Evolutionary conservation across 2,113 vertebrate genomes (phyloP).

Genomic region (Oncorhynchus nerka): DNA sequence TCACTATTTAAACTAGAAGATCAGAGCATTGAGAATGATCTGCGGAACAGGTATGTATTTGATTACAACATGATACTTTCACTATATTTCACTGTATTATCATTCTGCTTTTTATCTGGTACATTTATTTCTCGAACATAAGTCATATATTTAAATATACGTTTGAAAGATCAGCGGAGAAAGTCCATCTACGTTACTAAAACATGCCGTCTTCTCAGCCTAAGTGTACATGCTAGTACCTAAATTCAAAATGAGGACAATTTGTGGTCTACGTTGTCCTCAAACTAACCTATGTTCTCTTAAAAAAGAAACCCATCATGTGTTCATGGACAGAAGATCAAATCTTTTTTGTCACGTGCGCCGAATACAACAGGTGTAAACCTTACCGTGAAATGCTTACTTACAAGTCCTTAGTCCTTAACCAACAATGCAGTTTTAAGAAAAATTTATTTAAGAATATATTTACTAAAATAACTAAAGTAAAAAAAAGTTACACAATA

Average conservation of each 20-base stretch:
- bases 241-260: neutral
- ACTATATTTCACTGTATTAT: neutral
- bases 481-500: too few relatives aligned
- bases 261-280: conserved; percentile 15
- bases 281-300: conserved; percentile 25
- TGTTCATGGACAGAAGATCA: conserved; percentile 72
- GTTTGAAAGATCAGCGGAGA: conserved; percentile 82
- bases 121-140: conserved; percentile 61
- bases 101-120: conserved; percentile 4
- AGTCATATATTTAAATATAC: conserved; percentile 89
- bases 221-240: neutral
- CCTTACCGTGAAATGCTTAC: too few relatives aligned
- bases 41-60: conserved; percentile 84
- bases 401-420: too few relatives aligned
- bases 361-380: too few relatives aligned
- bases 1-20: conserved; percentile 88
- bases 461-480: too few relatives aligned
- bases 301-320: conserved; percentile 85
- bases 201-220: neutral
- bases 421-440: too few relatives aligned
- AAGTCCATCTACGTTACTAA: conserved; percentile 86
- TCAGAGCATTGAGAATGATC: conserved; percentile 86
- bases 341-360: too few relatives aligned
- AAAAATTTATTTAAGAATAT: too few relatives aligned
- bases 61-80: neutral